A percentile compares a stretch with the other conserved stretches of the same genome.
These are phyloP conservation scores for Tetrao urogallus DNA, from an alignment of 2,113 vertebrate species.

Conservation along the genomic window DNA sequence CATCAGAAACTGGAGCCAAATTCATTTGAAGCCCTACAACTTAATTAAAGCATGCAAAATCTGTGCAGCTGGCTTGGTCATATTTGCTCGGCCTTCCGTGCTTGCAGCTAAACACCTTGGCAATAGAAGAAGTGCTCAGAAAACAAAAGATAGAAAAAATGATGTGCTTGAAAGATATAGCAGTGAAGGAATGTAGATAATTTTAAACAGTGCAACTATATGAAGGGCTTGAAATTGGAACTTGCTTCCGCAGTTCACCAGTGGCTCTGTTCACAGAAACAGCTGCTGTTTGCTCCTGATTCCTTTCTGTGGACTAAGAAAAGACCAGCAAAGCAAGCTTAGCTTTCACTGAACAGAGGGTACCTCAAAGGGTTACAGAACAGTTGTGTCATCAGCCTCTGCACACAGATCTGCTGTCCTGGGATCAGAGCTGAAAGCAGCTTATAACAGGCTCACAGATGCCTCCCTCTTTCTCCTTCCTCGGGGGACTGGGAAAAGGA, in stretches of 20 bases:
- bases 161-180: background rate
- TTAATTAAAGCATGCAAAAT: constrained; percentile 62
- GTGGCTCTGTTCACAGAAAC: background rate
- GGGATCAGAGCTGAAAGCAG: background rate
- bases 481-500: background rate
- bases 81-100: background rate
- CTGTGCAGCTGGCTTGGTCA: constrained; percentile 50
- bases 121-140: background rate
- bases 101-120: constrained; percentile 22
- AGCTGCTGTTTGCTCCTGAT: background rate
- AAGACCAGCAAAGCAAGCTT: background rate
- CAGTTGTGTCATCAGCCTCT: background rate
- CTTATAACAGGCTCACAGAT: background rate
- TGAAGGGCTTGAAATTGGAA: background rate
- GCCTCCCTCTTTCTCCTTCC: background rate
- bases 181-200: background rate
- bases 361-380: background rate
- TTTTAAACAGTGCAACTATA: background rate
- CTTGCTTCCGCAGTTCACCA: background rate
- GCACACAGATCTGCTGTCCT: background rate
- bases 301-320: background rate
- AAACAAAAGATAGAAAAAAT: background rate
- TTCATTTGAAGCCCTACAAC: constrained; percentile 55
- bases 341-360: background rate
- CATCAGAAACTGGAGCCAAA: constrained; percentile 47